Evolutionary conservation across 2,888 invertebrate species (phyloP).

Genomic region (Leptinotarsa haldemani): DNA sequence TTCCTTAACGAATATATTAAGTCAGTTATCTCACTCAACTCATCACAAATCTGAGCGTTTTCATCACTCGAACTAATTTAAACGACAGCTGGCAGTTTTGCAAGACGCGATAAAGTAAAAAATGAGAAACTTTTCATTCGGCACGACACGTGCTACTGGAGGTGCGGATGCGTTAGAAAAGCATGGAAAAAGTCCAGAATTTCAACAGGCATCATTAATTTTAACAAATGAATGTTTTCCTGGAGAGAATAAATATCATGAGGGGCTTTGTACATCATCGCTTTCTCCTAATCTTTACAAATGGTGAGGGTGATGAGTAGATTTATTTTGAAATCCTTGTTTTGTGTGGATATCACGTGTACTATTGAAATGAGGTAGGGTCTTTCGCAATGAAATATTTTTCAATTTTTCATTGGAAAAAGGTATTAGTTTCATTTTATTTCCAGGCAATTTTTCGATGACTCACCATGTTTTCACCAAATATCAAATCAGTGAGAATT

Average conservation of each 20-base stretch:
- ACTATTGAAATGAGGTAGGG: not conserved
- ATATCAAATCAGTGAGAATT: too few species aligned
- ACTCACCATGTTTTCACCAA: too few species aligned
- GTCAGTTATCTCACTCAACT: constrained; percentile 26
- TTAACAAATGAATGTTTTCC: constrained; percentile 45
- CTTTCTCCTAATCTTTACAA: constrained; percentile 37
- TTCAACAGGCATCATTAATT: constrained; percentile 45
- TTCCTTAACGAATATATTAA: constrained; percentile 4
- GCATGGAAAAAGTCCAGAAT: constrained; percentile 31
- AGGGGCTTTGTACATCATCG: constrained; percentile 32
- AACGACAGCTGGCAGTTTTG: constrained; percentile 33
- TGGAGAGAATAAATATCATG: constrained; percentile 35
- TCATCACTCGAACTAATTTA: constrained; percentile 32
- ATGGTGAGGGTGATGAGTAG: constrained; percentile 29
- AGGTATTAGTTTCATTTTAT: not conserved
- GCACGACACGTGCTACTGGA: constrained; percentile 20
- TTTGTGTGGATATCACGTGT: constrained; percentile 4
- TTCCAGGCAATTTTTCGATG: not conserved
- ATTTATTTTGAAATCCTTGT: constrained; percentile 24
- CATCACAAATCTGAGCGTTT: constrained; percentile 27
- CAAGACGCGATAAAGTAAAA: constrained; percentile 29
- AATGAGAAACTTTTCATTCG: constrained; percentile 11
- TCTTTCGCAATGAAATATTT: not conserved
- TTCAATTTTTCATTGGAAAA: not conserved
- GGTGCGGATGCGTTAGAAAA: constrained; percentile 34